These are phyloP conservation scores for Perizoma affinitatum DNA, from an alignment of 2,888 invertebrate species.

Conservation along the genomic window DNA sequence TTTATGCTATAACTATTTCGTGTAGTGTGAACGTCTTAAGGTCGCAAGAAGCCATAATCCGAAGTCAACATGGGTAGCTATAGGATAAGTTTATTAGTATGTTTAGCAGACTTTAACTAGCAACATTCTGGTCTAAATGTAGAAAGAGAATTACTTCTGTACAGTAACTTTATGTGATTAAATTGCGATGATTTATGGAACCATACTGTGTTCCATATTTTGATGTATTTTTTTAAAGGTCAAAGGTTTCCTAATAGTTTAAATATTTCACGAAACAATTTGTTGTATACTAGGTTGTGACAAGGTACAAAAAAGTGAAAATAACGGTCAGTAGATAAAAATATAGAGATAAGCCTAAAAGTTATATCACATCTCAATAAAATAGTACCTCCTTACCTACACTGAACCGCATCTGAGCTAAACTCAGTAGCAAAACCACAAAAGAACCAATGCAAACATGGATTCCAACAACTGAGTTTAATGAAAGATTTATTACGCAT, in stretches of 20 bases:
- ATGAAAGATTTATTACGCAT: conserved; percentile 41
- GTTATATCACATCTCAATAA: not conserved
- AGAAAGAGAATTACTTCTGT: no score
- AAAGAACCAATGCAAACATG: conserved; percentile 19
- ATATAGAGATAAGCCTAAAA: no score
- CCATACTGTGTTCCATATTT: no score
- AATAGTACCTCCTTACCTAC: not conserved
- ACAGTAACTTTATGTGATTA: no score
- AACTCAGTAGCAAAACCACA: conserved; percentile 18
- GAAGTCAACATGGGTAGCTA: conserved; percentile 38
- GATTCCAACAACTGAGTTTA: conserved; percentile 37
- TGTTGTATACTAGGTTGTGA: no score
- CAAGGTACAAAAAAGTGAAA: no score
- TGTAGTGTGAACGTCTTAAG: conserved; percentile 41
- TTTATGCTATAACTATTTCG: conserved; percentile 28
- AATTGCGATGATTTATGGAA: no score
- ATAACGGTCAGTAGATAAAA: no score
- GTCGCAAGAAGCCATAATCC: conserved; percentile 46
- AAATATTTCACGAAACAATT: no score
- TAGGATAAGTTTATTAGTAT: conserved; percentile 13
- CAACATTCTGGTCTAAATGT: conserved; percentile 9
- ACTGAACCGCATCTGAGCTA: conserved; percentile 27
- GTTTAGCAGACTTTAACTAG: conserved; percentile 8
- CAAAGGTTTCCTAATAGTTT: no score
- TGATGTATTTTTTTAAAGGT: no score